phyloP scores from a whole-genome alignment of 2,888 invertebrate genomes.

The Sarcophaga subvicina region DNA sequence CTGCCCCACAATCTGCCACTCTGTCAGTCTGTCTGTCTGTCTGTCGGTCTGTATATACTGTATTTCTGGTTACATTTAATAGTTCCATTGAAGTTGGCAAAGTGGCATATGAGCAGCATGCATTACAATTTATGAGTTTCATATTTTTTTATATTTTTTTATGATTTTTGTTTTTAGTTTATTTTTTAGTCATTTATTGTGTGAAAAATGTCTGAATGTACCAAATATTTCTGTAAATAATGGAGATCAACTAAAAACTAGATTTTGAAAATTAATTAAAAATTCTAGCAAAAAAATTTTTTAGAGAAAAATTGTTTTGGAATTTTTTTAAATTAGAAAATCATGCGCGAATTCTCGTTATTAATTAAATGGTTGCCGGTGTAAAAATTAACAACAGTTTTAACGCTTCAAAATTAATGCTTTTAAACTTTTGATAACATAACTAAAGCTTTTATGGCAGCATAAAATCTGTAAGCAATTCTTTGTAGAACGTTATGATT shows the following conservation, averaged over 20 bases:
- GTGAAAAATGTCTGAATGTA: conserved; percentile 30
- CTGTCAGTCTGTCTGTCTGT: background rate
- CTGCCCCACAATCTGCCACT: background rate
- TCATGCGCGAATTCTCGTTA: background rate
- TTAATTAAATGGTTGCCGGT: background rate
- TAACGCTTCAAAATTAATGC: background rate
- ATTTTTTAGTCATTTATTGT: background rate
- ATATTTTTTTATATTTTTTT: background rate
- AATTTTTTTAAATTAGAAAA: conserved; percentile 3
- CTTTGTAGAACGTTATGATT: too few species aligned
- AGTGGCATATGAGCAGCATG: conserved; percentile 23
- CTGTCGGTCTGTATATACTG: background rate
- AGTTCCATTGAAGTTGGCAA: conserved; percentile 50
- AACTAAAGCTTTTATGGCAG: background rate
- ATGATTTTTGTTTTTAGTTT: too few species aligned
- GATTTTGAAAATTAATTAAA: conserved; percentile 19
- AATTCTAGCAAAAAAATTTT: conserved; percentile 23
- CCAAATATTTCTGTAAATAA: conserved; percentile 10
- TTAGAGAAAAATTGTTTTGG: conserved; percentile 20
- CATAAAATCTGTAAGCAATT: background rate
- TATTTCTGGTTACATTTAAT: conserved; percentile 24
- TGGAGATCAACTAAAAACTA: background rate
- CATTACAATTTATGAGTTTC: conserved; percentile 1
- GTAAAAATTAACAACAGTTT: background rate
- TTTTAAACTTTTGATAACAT: background rate